Evolutionary conservation across 1,140 invertebrate species (phyloP), one percentile per base, ranked within the genome.

Genomic region (Drosophila pectinifera): DNA sequence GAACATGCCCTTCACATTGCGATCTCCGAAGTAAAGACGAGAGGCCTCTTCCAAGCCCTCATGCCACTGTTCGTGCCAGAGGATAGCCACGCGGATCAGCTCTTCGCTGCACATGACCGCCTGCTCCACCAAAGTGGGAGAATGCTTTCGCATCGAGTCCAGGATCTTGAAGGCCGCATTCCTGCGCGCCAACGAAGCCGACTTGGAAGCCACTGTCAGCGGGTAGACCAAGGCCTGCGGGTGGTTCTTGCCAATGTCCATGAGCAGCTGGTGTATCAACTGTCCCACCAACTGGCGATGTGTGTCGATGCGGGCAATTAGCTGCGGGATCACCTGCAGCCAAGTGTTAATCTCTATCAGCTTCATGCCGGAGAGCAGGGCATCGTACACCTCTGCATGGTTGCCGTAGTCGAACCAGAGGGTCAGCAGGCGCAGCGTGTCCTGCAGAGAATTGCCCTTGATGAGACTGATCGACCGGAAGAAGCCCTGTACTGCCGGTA

Each of bases 31-130:
- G 91, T 99, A 99, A 5, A 99, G 94, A 67, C 97, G 93, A 13
- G 98, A 99, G 0, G 99, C 98, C 93, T 99, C 99, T 92, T 99
- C 99, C 8, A 99, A 92, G 0, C 98, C 98, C 92, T 99, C 98
- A 92, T 99, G 98, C 99, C 99, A 99, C 73, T 99, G 95, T 92
- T 99, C 99, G 92, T 99, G 99, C 99, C 99, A 99, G 2, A 99
- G 93, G 65, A 99, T 99, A 6, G 99, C 98, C 0, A 99, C 98
- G 58, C 99, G 94, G 53, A 99, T 99, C 22, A 99, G 93, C 92
- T 99, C 99, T 82, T 99, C 98, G 73, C 97, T 98, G 24, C 97
- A 97, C 96, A 96, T 96, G 78, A 98, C 95, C 0, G 98, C 98
- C 92, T 99, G 98, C 78, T 97, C 96, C 0, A 99, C 99, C 36